phyloP scores from a whole-genome alignment of 2,888 invertebrate species.

The Maniola hyperantus region DNA sequence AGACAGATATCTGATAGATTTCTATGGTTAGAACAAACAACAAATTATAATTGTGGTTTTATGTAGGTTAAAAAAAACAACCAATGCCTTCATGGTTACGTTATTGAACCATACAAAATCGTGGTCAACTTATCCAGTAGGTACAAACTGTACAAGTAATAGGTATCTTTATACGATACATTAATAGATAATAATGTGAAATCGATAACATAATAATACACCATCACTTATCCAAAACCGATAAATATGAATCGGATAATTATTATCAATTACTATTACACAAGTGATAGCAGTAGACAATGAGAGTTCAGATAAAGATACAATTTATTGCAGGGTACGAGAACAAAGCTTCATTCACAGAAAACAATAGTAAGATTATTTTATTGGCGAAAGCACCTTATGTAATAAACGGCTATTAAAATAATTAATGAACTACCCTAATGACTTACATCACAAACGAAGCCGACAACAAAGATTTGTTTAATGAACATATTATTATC shows the following conservation, averaged over 20 bases:
- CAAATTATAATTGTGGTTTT: slow-evolving; percentile 12
- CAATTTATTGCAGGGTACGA: slow-evolving; percentile 42
- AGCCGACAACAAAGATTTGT: slow-evolving; percentile 49
- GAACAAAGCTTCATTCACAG: slow-evolving; percentile 71
- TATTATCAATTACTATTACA: slow-evolving; percentile 40
- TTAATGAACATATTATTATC: slow-evolving; percentile 33
- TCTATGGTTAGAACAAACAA: not conserved
- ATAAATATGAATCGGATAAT: slow-evolving; percentile 36
- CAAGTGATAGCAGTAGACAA: slow-evolving; percentile 39
- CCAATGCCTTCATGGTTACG: not conserved
- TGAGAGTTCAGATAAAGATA: slow-evolving; percentile 41
- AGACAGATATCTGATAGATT: slow-evolving; percentile 7
- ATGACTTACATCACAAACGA: slow-evolving; percentile 63
- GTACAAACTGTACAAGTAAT: no score
- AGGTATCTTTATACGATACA: slow-evolving; percentile 6
- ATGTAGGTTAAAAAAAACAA: slow-evolving; percentile 2
- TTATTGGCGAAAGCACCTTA: slow-evolving; percentile 74
- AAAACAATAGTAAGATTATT: slow-evolving; percentile 74
- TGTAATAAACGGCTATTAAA: slow-evolving; percentile 72
- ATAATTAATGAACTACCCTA: slow-evolving; percentile 74
- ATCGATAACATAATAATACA: slow-evolving; percentile 19
- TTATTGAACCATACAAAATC: not conserved
- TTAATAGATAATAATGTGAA: slow-evolving; percentile 22
- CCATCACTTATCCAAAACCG: slow-evolving; percentile 24
- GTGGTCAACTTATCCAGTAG: slow-evolving; percentile 16